Evolutionary conservation across 2,797 vertebrate genomes (phyloP), one percentile per base, ranked within the genome.

Genomic region (Microcaecilia unicolor): DNA sequence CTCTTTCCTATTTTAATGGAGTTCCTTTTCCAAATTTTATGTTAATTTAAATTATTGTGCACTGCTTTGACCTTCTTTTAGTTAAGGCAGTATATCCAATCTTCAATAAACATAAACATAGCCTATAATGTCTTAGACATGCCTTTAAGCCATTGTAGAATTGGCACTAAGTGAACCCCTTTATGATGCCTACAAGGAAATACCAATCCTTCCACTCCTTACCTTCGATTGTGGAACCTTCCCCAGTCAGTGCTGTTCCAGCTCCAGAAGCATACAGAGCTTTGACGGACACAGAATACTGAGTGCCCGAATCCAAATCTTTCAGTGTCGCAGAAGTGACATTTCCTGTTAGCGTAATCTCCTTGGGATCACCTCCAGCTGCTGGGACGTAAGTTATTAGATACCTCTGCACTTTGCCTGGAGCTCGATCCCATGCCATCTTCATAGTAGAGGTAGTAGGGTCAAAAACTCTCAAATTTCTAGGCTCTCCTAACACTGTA

Each of bases 161-260:
- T n/a, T n/a, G n/a, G n/a, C n/a, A n/a, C n/a, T n/a, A n/a, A n/a
- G n/a, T n/a, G n/a, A n/a, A n/a, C n/a, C n/a, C n/a, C n/a, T n/a
- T n/a, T n/a, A n/a, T n/a, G n/a, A n/a, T n/a, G n/a, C n/a, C n/a
- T n/a, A n/a, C n/a, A n/a, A n/a, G n/a, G n/a, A n/a, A n/a, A n/a
- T n/a, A n/a, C n/a, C n/a, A n/a, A n/a, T n/a, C n/a, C n/a, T n/a
- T n/a, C n/a, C n/a, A n/a, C n/a, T n/a, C n/a, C 62, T 79, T 93
- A 99, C 96, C 96, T 90, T 99, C 96, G 55, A 93, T 76, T 2
- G 96, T 99, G 48, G 85, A 88, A 72, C 94, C 96, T 53, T 83
- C 83, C 52, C 93, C 93, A 53, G 86, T 56, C 22, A 99, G 87
- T 26, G 90, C 84, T 1, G 93, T 88, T 7, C 93, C 92, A 29